Evolutionary conservation across 2,888 invertebrate species (phyloP), one percentile per base, ranked within the genome.

Genomic region (Phortica magna): DNA sequence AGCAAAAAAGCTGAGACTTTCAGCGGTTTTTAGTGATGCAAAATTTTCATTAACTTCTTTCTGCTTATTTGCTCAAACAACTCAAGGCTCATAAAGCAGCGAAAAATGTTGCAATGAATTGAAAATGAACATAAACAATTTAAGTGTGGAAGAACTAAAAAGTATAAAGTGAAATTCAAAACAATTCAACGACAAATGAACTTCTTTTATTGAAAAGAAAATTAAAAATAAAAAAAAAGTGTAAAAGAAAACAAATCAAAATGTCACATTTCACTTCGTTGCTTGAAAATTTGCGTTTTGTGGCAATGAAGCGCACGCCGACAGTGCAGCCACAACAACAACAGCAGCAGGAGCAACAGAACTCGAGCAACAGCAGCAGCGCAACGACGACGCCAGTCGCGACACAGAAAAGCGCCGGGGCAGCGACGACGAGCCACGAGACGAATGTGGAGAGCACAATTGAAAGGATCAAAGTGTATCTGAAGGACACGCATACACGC

Each of bases 251-350:
- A 19, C n/a, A 75, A 0, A 42, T 53, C 87, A 90, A 89, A 84
- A 91, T 91, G 91, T 91, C 91, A 81, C 91, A 91, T 80, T 90
- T 91, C 80, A 87, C 90, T 78, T 89, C 91, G 83, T 91, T 91
- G 88, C 80, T 91, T 74, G 91, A 91, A 82, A 91, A 91, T 81
- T 85, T 91, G 83, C 90, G 90, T 74, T 87, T 91, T 83, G 90
- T 90, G 82, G 80, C 88, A 78, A 89, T 85, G 78, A 90, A 90
- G 77, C 80, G 88, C 71, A 81, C 85, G 76, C 78, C 88, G 82
- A 82, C 80, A 81, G 79, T 84, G 70, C 89, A 82, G 74, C 80
- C 80, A 42, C 84, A 76, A 14, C 85, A 80, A 6, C 81, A 80
- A 10, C 80, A 77, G 31, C 77, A 74, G 14, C 81, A 78, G 7